phyloP scores from a whole-genome alignment of 2,888 invertebrate species.

The Beris chalybata region DNA sequence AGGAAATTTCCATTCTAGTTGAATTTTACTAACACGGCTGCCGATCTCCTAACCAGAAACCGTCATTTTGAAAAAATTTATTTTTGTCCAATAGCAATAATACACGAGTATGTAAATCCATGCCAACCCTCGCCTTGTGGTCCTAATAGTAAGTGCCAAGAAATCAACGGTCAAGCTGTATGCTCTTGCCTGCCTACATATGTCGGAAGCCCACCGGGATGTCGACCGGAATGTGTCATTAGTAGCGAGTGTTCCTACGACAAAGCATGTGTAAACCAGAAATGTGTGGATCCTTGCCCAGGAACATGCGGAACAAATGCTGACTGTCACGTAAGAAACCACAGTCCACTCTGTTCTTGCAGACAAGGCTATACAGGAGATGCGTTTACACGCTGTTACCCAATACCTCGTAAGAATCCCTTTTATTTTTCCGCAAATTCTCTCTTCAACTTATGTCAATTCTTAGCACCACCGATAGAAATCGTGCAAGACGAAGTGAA shows the following conservation, averaged over 20 bases:
- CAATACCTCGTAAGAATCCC: constrained; percentile 57
- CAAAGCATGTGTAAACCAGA: constrained; percentile 73
- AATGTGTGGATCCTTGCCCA: constrained; percentile 72
- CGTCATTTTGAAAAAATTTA: neutral
- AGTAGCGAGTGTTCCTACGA: constrained; percentile 75
- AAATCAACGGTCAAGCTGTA: constrained; percentile 65
- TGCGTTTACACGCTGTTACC: constrained; percentile 62
- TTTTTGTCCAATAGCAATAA: constrained; percentile 39
- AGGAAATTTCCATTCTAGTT: constrained; percentile 44
- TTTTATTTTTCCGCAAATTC: neutral
- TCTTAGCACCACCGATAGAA: constrained; percentile 47
- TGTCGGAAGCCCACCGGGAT: constrained; percentile 74
- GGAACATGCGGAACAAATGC: constrained; percentile 67
- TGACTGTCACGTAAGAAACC: constrained; percentile 62
- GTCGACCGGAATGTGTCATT: constrained; percentile 77
- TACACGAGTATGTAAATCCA: constrained; percentile 56
- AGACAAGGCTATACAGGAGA: constrained; percentile 61
- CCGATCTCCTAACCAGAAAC: no score
- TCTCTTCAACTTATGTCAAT: neutral
- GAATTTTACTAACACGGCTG: no score
- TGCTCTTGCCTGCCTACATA: constrained; percentile 72
- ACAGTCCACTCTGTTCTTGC: constrained; percentile 65
- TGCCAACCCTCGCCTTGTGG: constrained; percentile 81
- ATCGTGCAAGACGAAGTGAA: constrained; percentile 49
- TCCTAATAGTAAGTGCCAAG: constrained; percentile 72